Percentiles rank a stretch among this genome's conserved stretches.
Conservation (phyloP, 2,888 invertebrate species). For the Oscheius myriophilus region DNA sequence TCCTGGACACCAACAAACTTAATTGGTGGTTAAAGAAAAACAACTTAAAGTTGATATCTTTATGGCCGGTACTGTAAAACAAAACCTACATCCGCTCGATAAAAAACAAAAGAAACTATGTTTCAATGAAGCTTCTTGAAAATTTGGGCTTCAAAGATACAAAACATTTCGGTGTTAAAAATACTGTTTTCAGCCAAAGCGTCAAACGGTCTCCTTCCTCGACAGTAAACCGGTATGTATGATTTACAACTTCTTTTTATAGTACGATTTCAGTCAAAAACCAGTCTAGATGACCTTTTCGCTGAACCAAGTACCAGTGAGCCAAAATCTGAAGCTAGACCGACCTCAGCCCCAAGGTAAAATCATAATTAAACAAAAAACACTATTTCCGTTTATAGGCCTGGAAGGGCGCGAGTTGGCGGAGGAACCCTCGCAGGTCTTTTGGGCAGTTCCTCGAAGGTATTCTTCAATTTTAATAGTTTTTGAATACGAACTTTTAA, state of each 20-base stretch:
- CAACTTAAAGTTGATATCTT: too few species aligned
- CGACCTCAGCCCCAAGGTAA: neutral
- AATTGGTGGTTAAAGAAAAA: too few species aligned
- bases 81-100: too few species aligned
- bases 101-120: too few species aligned
- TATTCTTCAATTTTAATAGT: neutral
- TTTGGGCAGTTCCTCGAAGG: constrained; percentile 8
- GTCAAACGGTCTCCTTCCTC: constrained; percentile 18
- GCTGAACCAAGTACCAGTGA: neutral
- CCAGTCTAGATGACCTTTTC: constrained; percentile 16
- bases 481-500: constrained; percentile 1
- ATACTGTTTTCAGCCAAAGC: constrained; percentile 5
- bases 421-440: constrained; percentile 8
- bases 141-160: too few species aligned
- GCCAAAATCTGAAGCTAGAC: neutral
- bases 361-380: too few species aligned
- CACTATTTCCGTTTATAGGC: too few species aligned
- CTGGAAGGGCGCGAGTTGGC: neutral
- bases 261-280: neutral
- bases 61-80: too few species aligned
- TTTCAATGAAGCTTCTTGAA: too few species aligned
- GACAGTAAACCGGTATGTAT: constrained; percentile 2
- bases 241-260: neutral
- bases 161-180: too few species aligned
- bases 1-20: too few species aligned